Conservation (phyloP, 37 sponge, comb jelly and placozoan species). For the Beroe ovata region DNA sequence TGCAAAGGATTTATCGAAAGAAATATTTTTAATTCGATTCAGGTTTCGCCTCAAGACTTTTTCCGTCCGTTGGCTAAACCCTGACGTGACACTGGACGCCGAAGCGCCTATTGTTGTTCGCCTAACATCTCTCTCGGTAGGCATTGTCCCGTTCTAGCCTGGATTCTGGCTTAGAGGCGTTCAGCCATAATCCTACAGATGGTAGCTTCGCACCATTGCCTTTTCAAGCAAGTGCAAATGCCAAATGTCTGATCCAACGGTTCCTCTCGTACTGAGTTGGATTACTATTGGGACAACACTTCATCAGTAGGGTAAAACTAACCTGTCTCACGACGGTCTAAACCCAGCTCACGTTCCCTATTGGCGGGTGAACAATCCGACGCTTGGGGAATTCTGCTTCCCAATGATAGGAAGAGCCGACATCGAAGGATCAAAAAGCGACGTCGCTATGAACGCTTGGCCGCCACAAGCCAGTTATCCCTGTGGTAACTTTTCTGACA, state of each 20-base stretch:
- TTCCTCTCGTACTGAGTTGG: slow-evolving; percentile 87
- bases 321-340: slow-evolving; percentile 91
- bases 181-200: slow-evolving; percentile 86
- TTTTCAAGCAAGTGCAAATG: slow-evolving; percentile 81
- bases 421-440: slow-evolving; percentile 93
- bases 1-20: neutral
- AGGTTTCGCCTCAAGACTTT: slow-evolving; percentile 26
- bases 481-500: slow-evolving; percentile 93
- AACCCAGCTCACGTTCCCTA: slow-evolving; percentile 89
- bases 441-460: slow-evolving; percentile 92
- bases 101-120: slow-evolving; percentile 65
- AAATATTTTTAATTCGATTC: slow-evolving; percentile 64
- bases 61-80: slow-evolving; percentile 58
- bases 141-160: slow-evolving; percentile 80
- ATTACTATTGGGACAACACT: slow-evolving; percentile 87
- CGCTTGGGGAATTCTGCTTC: slow-evolving; percentile 86
- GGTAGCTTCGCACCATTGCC: slow-evolving; percentile 86
- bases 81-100: neutral
- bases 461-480: slow-evolving; percentile 94
- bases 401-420: slow-evolving; percentile 89
- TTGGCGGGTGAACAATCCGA: slow-evolving; percentile 89
- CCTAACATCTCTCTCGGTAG: slow-evolving; percentile 71
- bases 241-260: slow-evolving; percentile 82
- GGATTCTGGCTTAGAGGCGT: slow-evolving; percentile 89
- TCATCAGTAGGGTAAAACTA: slow-evolving; percentile 88